phyloP scores from a whole-genome alignment of 2,113 vertebrate species.

The Rhinichthys klamathensis region DNA sequence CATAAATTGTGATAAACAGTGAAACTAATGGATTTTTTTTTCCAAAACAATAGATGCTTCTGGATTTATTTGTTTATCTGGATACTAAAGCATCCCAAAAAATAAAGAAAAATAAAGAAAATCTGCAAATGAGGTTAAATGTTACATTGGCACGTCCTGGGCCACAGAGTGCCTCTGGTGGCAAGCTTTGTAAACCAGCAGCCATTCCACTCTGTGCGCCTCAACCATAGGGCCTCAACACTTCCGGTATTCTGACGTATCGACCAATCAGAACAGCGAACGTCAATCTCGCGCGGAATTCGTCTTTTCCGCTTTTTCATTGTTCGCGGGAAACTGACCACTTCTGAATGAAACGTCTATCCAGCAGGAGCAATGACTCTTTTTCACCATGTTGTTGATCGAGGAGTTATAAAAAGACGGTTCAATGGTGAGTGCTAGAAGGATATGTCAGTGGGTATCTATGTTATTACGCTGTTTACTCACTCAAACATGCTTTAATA shows the following conservation, averaged over 20 bases:
- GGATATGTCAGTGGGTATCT: too few relatives aligned
- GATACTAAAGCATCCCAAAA: neutral
- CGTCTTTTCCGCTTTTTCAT: neutral
- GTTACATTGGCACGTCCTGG: neutral
- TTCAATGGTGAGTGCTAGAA: constrained; percentile 69
- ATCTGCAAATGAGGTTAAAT: neutral
- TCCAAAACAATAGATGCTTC: neutral
- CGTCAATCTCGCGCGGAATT: constrained; percentile 74
- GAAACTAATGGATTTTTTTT: neutral
- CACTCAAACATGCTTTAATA: neutral
- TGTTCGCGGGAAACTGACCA: constrained; percentile 72
- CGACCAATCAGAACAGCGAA: constrained; percentile 65
- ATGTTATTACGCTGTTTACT: neutral
- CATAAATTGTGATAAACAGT: neutral
- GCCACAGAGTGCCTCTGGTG: neutral
- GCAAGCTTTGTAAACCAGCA: neutral
- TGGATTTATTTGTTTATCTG: neutral
- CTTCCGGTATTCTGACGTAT: neutral
- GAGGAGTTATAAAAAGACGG: constrained; percentile 66
- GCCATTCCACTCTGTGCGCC: neutral
- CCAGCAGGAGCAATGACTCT: constrained; percentile 59
- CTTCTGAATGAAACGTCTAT: neutral
- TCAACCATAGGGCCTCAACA: too few relatives aligned
- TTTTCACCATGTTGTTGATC: constrained; percentile 74
- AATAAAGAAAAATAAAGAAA: neutral